Base-by-base conservation (phyloP, 2,888 invertebrate species). In the Coelinius sp. region DNA sequence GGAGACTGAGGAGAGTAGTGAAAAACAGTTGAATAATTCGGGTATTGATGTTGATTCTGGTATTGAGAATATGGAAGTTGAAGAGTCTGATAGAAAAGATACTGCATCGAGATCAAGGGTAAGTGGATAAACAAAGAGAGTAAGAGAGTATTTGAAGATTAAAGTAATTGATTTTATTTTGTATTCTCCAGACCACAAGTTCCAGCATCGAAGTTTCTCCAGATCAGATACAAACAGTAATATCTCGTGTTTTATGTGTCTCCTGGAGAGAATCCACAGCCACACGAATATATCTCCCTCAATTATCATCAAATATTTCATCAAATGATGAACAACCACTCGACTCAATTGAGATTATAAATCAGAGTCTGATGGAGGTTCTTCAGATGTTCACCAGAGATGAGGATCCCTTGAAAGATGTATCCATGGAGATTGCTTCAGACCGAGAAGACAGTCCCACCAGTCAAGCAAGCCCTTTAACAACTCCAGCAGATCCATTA, bases 41-140 rank as follows among this genome's bases (percentile, higher is more conserved):
- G 89, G 89, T 44, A 86, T 90, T 25, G 93, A 93, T 84, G 91
- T 92, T 38, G 93, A 93, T 86, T 93, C 93, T 6, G 93, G 93
- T 20, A 92, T 93, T 81, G 94, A 94, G 86, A 93, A 92, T 79
- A 94, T 94, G 94, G 94, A 94, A 81, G 90, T 91, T 1, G 91
- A 91, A 70, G 91, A 91, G 63, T 82, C 85, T 0, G 88, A 88
- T 71, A 83, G 86, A 65, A 87, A 85, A 80, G 85, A 87, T 69
- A 73, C 78, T 22, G 76, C 82, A 20, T 80, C 84, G 22, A 82
- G 85, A 80, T 87, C 87, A 71, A 82, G 86, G 46, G 87, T 86
- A 77, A 76, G 80, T 74, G 27, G 27, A 46, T 27, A 41, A 49
- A 52, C 1, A 12, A 46, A n/a, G n/a, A n/a, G n/a, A n/a, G n/a